Evolutionary conservation across 2,888 invertebrate species (phyloP).

Genomic region (Nipponacmea schrenckii): DNA sequence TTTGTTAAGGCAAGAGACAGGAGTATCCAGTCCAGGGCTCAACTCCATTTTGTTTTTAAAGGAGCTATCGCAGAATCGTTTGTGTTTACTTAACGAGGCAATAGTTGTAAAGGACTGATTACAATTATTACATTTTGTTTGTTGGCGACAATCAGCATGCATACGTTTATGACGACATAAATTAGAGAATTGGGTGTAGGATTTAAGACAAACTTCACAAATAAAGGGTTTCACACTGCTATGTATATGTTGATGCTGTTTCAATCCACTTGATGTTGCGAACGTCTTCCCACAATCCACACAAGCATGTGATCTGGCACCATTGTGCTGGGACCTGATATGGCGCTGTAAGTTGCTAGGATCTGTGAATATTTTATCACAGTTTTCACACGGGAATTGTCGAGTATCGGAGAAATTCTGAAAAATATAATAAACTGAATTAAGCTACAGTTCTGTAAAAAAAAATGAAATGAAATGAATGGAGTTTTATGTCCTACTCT

Average conservation of each 20-base stretch:
- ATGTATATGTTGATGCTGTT: conserved; percentile 99
- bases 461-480: too few relatives aligned
- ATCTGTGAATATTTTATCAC: conserved; percentile 80
- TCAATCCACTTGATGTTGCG: conserved; percentile 95
- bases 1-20: not conserved
- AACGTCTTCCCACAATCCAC: conserved; percentile 98
- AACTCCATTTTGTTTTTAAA: conserved; percentile 55
- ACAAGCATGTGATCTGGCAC: conserved; percentile 95
- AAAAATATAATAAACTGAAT: too few relatives aligned
- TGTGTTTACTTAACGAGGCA: conserved; percentile 85
- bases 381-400: conserved; percentile 91
- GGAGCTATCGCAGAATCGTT: conserved; percentile 90
- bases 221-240: conserved; percentile 92
- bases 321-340: conserved; percentile 94
- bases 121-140: conserved; percentile 92
- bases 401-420: conserved; percentile 63
- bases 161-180: conserved; percentile 99
- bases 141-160: conserved; percentile 94
- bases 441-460: too few relatives aligned
- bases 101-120: conserved; percentile 91
- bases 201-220: conserved; percentile 90
- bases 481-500: too few relatives aligned
- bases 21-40: conserved; percentile 37
- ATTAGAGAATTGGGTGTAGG: conserved; percentile 98
- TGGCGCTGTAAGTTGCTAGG: conserved; percentile 96